Conservation (phyloP, 1,140 invertebrate genomes). For the Drosophila sulfurigaster region DNA sequence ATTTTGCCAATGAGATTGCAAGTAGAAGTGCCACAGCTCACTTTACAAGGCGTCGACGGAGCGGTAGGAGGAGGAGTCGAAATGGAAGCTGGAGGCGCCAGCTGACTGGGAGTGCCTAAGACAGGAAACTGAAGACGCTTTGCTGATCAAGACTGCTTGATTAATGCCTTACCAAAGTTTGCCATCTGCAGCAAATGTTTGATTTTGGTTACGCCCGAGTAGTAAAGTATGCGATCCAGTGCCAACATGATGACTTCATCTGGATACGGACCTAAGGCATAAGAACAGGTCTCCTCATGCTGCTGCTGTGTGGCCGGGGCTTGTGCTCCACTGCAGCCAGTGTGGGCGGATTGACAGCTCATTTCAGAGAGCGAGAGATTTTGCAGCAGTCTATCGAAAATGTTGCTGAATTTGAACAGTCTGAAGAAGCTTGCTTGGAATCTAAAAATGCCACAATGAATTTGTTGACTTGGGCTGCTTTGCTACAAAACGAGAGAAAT, state of each 20-base stretch:
- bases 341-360: conserved; percentile 13
- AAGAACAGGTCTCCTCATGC: background rate
- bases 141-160: background rate
- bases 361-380: conserved; percentile 12
- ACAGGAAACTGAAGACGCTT: background rate
- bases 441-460: conserved; percentile 15
- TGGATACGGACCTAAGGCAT: conserved; percentile 46
- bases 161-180: background rate
- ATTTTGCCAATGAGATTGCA: background rate
- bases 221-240: conserved; percentile 54
- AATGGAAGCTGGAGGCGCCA: background rate
- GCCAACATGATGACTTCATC: conserved; percentile 60
- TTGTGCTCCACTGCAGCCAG: background rate
- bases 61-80: background rate
- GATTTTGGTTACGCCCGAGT: conserved; percentile 46
- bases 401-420: conserved; percentile 12
- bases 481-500: background rate
- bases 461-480: conserved; percentile 7
- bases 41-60: background rate
- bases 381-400: conserved; percentile 2
- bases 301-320: background rate
- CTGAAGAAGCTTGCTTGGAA: background rate
- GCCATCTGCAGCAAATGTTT: background rate
- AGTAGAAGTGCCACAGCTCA: background rate
- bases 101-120: background rate